These are phyloP conservation scores for Temnopleurus reevesii DNA, from an alignment of 53 echinoderm and acorn worm genomes.

Conservation along the genomic window DNA sequence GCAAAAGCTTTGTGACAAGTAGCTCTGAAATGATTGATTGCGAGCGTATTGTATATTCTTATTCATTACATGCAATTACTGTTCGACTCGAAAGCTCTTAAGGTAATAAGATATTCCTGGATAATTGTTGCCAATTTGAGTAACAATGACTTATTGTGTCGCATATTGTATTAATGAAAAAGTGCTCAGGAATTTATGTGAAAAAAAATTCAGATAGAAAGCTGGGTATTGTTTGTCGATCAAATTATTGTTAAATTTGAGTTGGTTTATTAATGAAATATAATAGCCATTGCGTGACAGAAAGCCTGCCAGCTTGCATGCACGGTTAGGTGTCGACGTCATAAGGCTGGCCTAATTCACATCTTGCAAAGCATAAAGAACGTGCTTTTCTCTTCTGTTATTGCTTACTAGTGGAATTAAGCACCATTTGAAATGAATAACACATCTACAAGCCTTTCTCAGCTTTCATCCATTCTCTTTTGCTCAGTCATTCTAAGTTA, in stretches of 20 bases:
- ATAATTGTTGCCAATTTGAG: background rate
- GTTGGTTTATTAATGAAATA: slow-evolving; percentile 49
- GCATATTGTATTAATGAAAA: background rate
- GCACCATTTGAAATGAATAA: background rate
- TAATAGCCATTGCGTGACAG: slow-evolving; percentile 54
- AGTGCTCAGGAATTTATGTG: too few relatives aligned
- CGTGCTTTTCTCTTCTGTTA: background rate
- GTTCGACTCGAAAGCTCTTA: background rate
- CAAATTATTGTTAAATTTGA: background rate
- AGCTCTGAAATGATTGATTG: background rate
- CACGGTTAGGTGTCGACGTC: background rate
- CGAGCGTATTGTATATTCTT: background rate
- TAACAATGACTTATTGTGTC: background rate
- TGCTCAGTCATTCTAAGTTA: too few relatives aligned
- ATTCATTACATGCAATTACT: background rate
- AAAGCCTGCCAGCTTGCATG: background rate
- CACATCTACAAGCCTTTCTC: too few relatives aligned
- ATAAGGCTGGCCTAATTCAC: slow-evolving; percentile 6
- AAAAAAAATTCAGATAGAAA: too few relatives aligned
- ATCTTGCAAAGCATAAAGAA: background rate
- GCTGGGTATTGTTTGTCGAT: background rate
- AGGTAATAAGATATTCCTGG: background rate
- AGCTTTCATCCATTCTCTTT: too few relatives aligned
- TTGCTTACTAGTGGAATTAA: background rate
- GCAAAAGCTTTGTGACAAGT: background rate